These are phyloP conservation scores for Andrena cerasifolii DNA, from an alignment of 1,140 invertebrate species.

Conservation along the genomic window DNA sequence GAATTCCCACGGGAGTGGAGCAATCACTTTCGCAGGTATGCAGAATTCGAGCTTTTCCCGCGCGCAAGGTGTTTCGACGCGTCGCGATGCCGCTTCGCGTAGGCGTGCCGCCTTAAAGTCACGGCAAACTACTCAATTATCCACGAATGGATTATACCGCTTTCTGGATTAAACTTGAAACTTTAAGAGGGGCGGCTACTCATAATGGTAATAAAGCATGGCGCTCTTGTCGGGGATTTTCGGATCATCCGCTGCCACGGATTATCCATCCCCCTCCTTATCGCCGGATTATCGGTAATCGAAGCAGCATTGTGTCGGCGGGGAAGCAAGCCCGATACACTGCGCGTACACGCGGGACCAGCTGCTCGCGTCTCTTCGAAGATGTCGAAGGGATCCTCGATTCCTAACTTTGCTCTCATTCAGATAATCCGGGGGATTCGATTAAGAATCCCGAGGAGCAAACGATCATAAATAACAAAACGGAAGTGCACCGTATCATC, in stretches of 20 bases:
- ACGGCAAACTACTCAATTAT: conserved; percentile 42
- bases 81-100: neutral
- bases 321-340: conserved; percentile 1
- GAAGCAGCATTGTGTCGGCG: conserved; percentile 24
- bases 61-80: neutral
- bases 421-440: too few species aligned
- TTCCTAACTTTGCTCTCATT: too few species aligned
- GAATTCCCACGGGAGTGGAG: too few species aligned
- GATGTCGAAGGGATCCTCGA: too few species aligned
- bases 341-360: neutral
- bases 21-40: too few species aligned
- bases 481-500: too few species aligned
- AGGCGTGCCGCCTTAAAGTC: conserved; percentile 1
- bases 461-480: too few species aligned
- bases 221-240: conserved; percentile 32
- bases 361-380: too few species aligned
- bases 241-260: conserved; percentile 32
- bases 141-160: conserved; percentile 43
- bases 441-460: too few species aligned
- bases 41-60: neutral
- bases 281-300: conserved; percentile 43
- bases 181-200: conserved; percentile 28
- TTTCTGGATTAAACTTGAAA: conserved; percentile 43
- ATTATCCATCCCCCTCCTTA: conserved; percentile 40
- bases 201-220: conserved; percentile 47